Base-by-base conservation (phyloP, 2,888 invertebrate species). In the Ptilodon capucinus region DNA sequence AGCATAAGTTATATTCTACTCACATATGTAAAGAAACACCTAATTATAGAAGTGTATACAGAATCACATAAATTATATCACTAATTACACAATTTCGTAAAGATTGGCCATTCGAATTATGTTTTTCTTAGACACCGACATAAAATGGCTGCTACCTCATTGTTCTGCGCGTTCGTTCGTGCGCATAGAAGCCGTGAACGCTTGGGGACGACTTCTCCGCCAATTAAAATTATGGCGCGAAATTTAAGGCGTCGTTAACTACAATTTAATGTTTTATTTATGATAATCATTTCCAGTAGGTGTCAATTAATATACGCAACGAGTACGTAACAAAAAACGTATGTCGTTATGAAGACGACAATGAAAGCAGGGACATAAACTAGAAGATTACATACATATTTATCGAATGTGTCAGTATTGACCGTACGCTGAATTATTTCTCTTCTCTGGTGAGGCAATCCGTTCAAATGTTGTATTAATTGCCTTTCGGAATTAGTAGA, bases 81-180 rank as follows among this genome's bases (percentile, higher is more conserved):
- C 91, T 91, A 91, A 91, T 91, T 90, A 90, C 90, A 90, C 89
- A 88, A 91, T 90, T 90, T 89, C 72, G 84, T 81, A 85, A 90
- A 90, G 87, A 91, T 91, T 91, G 90, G 91, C 90, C 91, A 91
- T 91, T 91, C 90, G 91, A 88, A 91, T 90, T 88, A 91, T 90
- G 90, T 91, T 91, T 91, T 91, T 90, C 89, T 90, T 90, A 86
- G 86, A 85, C 91, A 91, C 90, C 89, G 89, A 91, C 84, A 91
- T 91, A 91, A 91, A 91, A 91, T 91, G 91, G 91, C 91, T 89
- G 91, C 90, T 91, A 90, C 89, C 91, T 91, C 91, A 91, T 91
- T 91, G 91, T 91, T 90, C 90, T 91, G 91, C 91, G 91, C 91
- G 91, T 83, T 91, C 88, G 91, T 88, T 90, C 90, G 90, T 91